phyloP scores from a whole-genome alignment of 2,797 vertebrate genomes.

The Oreonectes daqikongensis region DNA sequence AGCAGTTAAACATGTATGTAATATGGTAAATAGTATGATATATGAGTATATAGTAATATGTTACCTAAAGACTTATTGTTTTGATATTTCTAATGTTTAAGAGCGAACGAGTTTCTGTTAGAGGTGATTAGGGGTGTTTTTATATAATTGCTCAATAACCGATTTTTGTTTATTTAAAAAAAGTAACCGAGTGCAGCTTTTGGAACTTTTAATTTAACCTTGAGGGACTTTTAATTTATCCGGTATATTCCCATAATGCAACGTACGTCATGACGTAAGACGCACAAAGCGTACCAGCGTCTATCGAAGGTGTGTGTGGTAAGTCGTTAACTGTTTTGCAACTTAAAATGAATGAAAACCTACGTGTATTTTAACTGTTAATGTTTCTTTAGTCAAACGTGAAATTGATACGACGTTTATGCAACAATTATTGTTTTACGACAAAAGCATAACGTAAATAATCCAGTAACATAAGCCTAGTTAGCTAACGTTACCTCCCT shows the following conservation, averaged over 20 bases:
- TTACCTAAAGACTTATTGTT: no score
- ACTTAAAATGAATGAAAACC: background rate
- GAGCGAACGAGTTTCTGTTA: no score
- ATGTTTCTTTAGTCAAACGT: background rate
- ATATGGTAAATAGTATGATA: no score
- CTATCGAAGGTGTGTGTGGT: constrained; percentile 20
- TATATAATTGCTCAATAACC: no score
- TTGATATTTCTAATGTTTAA: no score
- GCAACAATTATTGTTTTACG: background rate
- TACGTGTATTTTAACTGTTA: background rate
- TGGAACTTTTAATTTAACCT: background rate
- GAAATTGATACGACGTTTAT: background rate
- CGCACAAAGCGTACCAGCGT: background rate
- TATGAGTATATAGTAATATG: no score
- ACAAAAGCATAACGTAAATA: background rate
- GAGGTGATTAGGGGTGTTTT: no score
- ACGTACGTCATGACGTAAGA: constrained; percentile 28
- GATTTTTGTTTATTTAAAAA: background rate
- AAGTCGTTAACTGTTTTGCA: constrained; percentile 2
- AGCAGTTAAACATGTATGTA: no score
- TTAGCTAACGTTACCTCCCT: background rate
- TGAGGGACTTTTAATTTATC: constrained; percentile 29
- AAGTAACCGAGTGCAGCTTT: background rate
- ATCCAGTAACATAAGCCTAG: background rate
- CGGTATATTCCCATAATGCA: constrained; percentile 25